Base-by-base conservation (phyloP, 1,140 invertebrate species). In the Phymastichus coffea region DNA sequence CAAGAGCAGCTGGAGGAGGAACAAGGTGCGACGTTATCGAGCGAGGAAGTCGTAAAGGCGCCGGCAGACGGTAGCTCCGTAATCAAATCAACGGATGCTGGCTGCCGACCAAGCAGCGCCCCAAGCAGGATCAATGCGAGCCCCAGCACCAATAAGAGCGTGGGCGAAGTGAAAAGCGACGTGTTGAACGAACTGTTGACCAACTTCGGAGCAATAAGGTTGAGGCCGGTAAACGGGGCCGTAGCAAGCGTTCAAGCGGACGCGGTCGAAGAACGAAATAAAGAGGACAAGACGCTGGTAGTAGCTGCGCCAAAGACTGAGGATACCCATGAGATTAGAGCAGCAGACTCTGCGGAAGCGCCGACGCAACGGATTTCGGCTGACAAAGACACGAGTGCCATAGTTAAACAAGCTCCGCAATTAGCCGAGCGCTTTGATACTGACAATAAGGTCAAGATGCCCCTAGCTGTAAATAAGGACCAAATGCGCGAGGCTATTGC, bases 361-460 rank as follows among this genome's bases (percentile, higher is more conserved):
- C 28, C 28, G 28, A 33, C 28, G 28, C 28, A 33, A 33, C 62
- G 51, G 47, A 54, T 63, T 46, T 47, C 37, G 10, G 44, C 6
- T 19, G 4, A 20, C 4, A 35, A 19, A 20, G 28, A 30, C 14
- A 37, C 68, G 67, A 70, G 75, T 78, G 75, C 76, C 75, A 77
- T 77, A 76, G 69, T 48, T 71, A 72, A 64, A 33, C 63, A 67
- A 53, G 66, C 63, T 67, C 61, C 66, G 17, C 49, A 51, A 51
- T 66, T 66, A n/a, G n/a, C 47, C 57, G 65, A 59, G 65, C 63
- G 62, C 71, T 76, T 74, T 65, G 64, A 70, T 70, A 75, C 71
- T 63, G 74, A 78, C 71, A 76, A 79, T 75, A 77, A 77, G 65
- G 67, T 71, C 67, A 75, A 61, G 65, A 67, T 67, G 71, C 67